Evolutionary conservation across 2,888 invertebrate genomes (phyloP), one percentile per base, ranked within the genome.

Genomic region (Macrosiphum euphorbiae): DNA sequence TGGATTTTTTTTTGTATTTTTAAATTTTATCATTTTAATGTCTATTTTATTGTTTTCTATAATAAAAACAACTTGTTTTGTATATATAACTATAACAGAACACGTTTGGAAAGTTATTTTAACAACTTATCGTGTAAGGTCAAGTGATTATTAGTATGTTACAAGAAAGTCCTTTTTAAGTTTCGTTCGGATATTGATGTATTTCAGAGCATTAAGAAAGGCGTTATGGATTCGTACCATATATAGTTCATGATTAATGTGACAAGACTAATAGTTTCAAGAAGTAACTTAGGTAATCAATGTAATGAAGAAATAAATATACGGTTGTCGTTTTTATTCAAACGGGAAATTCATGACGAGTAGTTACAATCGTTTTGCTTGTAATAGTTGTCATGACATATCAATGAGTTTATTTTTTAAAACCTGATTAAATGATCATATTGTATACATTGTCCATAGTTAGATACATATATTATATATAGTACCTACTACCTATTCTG

Each of bases 241-340:
- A 91, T 87, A 87, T 5, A 50, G 61, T 92, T 28, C 35, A 50
- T 92, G 92, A 92, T 92, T 87, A 87, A 92, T 87, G 87, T 50
- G 92, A 92, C 87, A 50, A 61, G 26, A 87, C 47, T 87, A 87
- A 92, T 61, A 92, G 87, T 61, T 67, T 86, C 47, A n/a, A 92
- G 86, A 47, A 86, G 86, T 86, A 61, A 92, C 86, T 86, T 35
- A 47, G 91, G 86, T 44, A 91, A 91, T 91, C 91, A 47, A 44
- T 61, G 58, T 86, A 88, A 91, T 91, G 58, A 91, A 86, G 91
- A 85, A 91, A 91, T 91, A 91, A 91, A 90, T 85, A 85, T 44
- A 91, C 85, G 28, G 26, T 28, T 28, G 44, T n/a, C 41, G 52
- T 78, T 78, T 55, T 44, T 91, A 85, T 85, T 85, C 44, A 24